phyloP scores from a whole-genome alignment of 2,113 vertebrate genomes.

The Oryctolagus cuniculus region DNA sequence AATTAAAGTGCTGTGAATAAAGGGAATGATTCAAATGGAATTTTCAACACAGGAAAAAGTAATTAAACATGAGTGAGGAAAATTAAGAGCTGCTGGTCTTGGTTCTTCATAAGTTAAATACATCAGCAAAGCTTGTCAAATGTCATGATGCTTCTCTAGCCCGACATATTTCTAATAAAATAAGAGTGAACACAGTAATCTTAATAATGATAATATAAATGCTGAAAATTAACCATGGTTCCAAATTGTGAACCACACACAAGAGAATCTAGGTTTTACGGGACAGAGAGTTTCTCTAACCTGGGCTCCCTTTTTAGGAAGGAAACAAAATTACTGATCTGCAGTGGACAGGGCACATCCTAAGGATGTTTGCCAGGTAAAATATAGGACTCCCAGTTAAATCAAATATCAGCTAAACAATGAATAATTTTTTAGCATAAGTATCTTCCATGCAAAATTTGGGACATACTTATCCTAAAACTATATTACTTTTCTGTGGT shows the following conservation, averaged over 20 bases:
- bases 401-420: not conserved
- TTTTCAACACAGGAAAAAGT: constrained; percentile 10
- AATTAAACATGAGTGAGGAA: not conserved
- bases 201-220: not conserved
- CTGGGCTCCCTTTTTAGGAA: not conserved
- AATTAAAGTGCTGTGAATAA: not conserved
- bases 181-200: not conserved
- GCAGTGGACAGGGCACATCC: not conserved
- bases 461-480: not conserved
- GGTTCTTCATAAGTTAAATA: not conserved
- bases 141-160: not conserved
- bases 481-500: not conserved
- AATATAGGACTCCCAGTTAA: not conserved
- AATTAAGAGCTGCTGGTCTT: not conserved
- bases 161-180: not conserved
- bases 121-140: not conserved
- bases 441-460: not conserved
- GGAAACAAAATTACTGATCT: not conserved
- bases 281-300: not conserved
- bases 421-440: constrained; percentile 11
- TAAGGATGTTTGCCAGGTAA: not conserved
- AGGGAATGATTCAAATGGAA: not conserved
- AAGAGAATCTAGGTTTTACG: not conserved
- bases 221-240: not conserved
- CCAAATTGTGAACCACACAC: not conserved